Base-by-base conservation (phyloP, 35 echinoderm and acorn worm species). In the Stichopus chloronotus region DNA sequence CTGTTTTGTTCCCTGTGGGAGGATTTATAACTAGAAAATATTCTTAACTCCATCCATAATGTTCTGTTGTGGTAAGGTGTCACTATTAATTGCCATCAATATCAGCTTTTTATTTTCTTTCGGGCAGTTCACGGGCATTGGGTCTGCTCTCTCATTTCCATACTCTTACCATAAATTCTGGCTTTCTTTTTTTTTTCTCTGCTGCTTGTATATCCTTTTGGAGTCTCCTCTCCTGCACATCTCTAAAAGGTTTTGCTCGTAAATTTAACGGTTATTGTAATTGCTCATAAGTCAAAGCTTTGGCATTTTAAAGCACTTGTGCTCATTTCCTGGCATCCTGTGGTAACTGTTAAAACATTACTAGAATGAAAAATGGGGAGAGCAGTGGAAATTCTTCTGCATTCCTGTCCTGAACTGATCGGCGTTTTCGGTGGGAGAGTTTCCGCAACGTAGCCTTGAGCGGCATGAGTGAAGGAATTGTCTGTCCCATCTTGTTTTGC, bases 241-340 rank as follows among this genome's bases (percentile, higher is more conserved):
- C 30, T 43, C 82, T 85, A 85, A 85, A 85, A 85, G 82, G 82
- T 58, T 85, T 58, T 58, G 55, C 55, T 58, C 82, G 82, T 85
- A 85, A 85, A 85, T 85, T 85, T 85, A 58, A 85, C 56, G 82
- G 82, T 85, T 85, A 85, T 85, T 85, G 82, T 85, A 85, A 85
- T 85, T 85, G 82, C 82, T 85, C 82, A 85, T 85, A 85, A 85
- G 82, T 85, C 82, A 85, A 85, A 56, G 54, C 22, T 56, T 85
- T 85, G 82, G 57, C 82, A 85, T 85, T 85, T 85, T 85, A 58
- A 55, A 85, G 57, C 55, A 85, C 82, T 85, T 58, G 55, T 19
- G 17, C 24, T 85, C 82, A 25, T 85, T 85, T 85, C 14, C 82
- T 85, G 82, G 13, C 69, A 74, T 74, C 69, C 69, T 58, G 16